Conservation (phyloP, 2,888 invertebrate species). For the Iselma pallidipennis region DNA sequence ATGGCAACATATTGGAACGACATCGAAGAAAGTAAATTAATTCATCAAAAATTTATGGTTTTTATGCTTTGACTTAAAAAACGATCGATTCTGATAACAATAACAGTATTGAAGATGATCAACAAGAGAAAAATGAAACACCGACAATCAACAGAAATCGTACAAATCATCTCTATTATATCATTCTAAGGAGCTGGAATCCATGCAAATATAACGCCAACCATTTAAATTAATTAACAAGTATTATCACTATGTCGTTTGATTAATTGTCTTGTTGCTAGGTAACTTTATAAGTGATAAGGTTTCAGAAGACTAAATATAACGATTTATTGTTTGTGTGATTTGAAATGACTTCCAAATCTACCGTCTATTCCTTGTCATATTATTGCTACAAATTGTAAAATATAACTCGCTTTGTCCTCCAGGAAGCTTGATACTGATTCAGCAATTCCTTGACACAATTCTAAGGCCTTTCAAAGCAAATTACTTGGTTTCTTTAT, state of each 20-base stretch:
- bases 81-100: neutral
- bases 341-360: too few species aligned
- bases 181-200: too few species aligned
- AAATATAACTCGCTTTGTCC: too few species aligned
- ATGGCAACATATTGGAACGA: neutral
- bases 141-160: neutral
- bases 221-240: neutral
- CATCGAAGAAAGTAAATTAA: neutral
- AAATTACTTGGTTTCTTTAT: too few species aligned
- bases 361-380: too few species aligned
- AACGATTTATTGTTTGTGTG: neutral
- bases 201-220: too few species aligned
- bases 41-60: neutral
- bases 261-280: neutral
- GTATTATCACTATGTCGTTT: neutral
- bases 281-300: neutral
- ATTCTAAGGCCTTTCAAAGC: too few species aligned
- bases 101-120: neutral
- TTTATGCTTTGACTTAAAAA: neutral
- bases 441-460: too few species aligned
- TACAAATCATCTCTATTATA: neutral
- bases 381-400: too few species aligned
- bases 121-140: too few species aligned
- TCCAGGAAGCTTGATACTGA: too few species aligned
- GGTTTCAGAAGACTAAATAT: neutral